Evolutionary conservation across 2,888 invertebrate species (phyloP), one percentile per base, ranked within the genome.

Genomic region (Drosophila atroscutellata): DNA sequence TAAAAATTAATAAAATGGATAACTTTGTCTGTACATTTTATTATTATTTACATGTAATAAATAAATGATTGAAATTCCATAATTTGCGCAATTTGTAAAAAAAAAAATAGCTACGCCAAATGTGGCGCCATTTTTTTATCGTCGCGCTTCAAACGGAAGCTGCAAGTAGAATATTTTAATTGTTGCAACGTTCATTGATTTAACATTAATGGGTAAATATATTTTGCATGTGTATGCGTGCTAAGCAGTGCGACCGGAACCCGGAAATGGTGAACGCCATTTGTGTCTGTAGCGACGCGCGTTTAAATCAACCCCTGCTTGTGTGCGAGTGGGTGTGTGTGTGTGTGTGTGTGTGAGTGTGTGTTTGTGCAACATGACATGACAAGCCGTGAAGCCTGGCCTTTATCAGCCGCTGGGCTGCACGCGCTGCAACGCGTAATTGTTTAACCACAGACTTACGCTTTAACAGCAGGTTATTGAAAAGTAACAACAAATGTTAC

Each of bases 201-300:
- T 66, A 73, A 74, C 60, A 70, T 70, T 39, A 74, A 79, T 45
- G 52, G 56, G 7, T 42, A 36, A 30, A 20, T 62, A 55, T 42
- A 56, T 52, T 26, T 55, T 28, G 18, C 50, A 28, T 11, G 20
- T 50, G 11, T 18, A 28, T 6, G 64, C 63, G 71, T 54, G 76
- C 83, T 84, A 84, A 89, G 85, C 89, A 81, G 72, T 56, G 73
- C 45, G 37, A 67, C 62, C 90, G 89, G 89, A 89, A 87, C 52
- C 83, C 83, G 89, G 89, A 89, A 89, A 86, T 89, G 83, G 89
- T 84, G 87, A 81, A 81, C 86, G 88, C 89, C 89, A 87, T 89
- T 85, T 80, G 75, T 72, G 78, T 70, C 73, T 65, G 68, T 49
- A 56, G 52, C 57, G 50, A 36, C 32, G 52, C 57, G 54, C 54